phyloP scores from a whole-genome alignment of 2,113 vertebrate species.

The Castor canadensis region DNA sequence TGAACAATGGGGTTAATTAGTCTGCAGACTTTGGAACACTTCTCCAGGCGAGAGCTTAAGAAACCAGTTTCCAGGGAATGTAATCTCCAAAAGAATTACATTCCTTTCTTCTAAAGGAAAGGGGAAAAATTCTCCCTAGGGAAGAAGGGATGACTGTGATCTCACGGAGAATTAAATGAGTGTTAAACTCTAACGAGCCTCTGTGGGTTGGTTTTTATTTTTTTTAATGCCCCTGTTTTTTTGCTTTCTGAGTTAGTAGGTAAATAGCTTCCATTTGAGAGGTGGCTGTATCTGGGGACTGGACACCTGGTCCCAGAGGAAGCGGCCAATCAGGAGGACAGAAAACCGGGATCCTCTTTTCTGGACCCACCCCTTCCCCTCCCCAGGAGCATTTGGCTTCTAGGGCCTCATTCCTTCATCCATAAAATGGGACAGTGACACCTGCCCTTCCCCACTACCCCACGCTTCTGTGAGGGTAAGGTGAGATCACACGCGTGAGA shows the following conservation, averaged over 20 bases:
- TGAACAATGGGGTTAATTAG: constrained; percentile 82
- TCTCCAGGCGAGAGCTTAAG: constrained; percentile 73
- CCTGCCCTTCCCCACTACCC: constrained; percentile 16
- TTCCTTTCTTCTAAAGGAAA: constrained; percentile 70
- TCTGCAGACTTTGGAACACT: constrained; percentile 72
- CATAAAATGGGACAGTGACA: constrained; percentile 65
- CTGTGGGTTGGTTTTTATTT: neutral
- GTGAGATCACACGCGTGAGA: constrained; percentile 66
- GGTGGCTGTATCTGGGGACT: neutral
- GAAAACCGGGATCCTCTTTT: neutral
- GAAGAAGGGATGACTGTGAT: constrained; percentile 65
- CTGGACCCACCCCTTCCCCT: neutral
- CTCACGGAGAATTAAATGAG: constrained; percentile 63
- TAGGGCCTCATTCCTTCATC: constrained; percentile 59
- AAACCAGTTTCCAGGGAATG: constrained; percentile 72
- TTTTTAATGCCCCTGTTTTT: neutral
- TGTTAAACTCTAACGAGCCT: constrained; percentile 42
- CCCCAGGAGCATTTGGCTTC: neutral
- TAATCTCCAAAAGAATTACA: constrained; percentile 78
- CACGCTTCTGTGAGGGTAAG: constrained; percentile 31
- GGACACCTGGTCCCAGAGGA: neutral
- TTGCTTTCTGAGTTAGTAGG: constrained; percentile 12
- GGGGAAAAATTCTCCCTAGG: constrained; percentile 53
- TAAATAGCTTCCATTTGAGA: constrained; percentile 44
- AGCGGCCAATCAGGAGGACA: neutral